Conservation (phyloP, 2,113 vertebrate species). For the Gavialis gangeticus region DNA sequence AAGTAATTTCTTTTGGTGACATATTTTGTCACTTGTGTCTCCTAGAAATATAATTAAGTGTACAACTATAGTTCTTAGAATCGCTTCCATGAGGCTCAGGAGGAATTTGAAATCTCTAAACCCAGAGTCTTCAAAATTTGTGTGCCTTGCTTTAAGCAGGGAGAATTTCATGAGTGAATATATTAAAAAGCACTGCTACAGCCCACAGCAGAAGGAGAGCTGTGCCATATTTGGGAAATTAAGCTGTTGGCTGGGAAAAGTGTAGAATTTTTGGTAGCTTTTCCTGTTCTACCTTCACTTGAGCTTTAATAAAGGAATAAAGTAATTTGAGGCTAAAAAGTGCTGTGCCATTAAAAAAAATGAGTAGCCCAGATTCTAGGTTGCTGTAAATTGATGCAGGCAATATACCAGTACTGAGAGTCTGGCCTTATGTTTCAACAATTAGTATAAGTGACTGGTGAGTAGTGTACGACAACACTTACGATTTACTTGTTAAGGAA, state of each 20-base stretch:
- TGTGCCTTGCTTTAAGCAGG: background rate
- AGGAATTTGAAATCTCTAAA: background rate
- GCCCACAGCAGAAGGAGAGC: accelerated
- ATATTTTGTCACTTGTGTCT: constrained; percentile 21
- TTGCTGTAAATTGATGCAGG: background rate
- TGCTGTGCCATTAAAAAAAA: background rate
- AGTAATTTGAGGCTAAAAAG: background rate
- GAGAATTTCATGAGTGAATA: background rate
- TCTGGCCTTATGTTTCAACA: background rate
- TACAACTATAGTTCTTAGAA: constrained; percentile 14
- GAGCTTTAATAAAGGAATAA: background rate
- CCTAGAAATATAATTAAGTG: background rate
- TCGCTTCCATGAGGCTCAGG: constrained; percentile 16
- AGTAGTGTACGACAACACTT: accelerated
- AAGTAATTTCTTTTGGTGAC: constrained; percentile 2
- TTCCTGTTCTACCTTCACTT: background rate
- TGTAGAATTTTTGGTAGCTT: accelerated
- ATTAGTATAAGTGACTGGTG: background rate
- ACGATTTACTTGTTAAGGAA: background rate
- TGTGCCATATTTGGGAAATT: background rate
- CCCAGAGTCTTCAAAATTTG: constrained; percentile 27
- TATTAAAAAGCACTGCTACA: background rate
- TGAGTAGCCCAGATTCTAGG: background rate
- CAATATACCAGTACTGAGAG: no score
- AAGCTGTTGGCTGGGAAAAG: accelerated